Percentiles rank a stretch among this genome's conserved stretches.
These are phyloP conservation scores for Amia ocellicauda DNA, from an alignment of 2,113 vertebrate genomes.

Conservation along the genomic window DNA sequence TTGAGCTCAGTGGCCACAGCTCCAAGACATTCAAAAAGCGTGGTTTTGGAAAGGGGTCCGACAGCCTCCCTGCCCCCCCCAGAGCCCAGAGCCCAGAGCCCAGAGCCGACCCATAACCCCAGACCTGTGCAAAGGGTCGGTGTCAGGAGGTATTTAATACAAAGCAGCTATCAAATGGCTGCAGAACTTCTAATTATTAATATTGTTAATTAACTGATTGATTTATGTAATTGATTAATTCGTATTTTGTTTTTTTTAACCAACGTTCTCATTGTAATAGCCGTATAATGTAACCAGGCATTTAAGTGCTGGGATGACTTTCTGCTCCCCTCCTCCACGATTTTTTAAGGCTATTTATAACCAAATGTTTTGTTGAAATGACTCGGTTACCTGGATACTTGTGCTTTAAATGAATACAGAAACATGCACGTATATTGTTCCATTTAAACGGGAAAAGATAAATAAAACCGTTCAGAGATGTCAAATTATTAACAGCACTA, in stretches of 20 bases:
- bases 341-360: no score
- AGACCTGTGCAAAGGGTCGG: conserved; percentile 34
- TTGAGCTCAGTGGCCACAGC: conserved; percentile 47
- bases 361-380: not conserved
- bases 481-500: not conserved
- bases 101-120: conserved; percentile 58
- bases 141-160: conserved; percentile 27
- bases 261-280: not conserved
- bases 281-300: not conserved
- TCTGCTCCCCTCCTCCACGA: no score
- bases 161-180: not conserved
- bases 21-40: conserved; percentile 37
- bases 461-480: no score
- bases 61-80: conserved; percentile 40
- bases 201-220: no score
- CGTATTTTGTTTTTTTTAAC: no score
- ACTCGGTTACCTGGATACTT: not conserved
- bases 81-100: conserved; percentile 58
- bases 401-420: not conserved
- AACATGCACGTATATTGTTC: not conserved
- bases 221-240: no score
- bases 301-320: not conserved
- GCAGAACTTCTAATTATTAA: no score
- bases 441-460: not conserved
- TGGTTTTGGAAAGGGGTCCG: conserved; percentile 37